Evolutionary conservation across 2,888 invertebrate genomes (phyloP).

Genomic region (Eupithecia dodoneata): DNA sequence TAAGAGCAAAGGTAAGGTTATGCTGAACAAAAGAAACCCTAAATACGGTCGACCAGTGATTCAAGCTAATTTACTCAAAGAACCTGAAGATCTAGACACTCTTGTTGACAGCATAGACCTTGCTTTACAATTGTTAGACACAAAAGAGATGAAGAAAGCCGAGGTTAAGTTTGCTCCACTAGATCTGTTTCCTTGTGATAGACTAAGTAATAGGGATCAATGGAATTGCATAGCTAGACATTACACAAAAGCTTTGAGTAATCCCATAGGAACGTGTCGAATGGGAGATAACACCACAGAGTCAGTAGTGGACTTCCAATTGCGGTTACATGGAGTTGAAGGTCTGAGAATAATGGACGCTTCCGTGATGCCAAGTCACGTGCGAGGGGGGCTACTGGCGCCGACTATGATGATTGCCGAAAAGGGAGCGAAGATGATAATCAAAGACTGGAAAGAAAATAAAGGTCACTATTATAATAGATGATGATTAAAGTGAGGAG

Average conservation of each 20-base stretch:
- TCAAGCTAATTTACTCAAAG: conserved; percentile 77
- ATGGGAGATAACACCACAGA: conserved; percentile 74
- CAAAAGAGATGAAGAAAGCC: conserved; percentile 75
- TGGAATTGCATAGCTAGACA: conserved; percentile 81
- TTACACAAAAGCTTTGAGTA: conserved; percentile 76
- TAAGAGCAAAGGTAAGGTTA: conserved; percentile 76
- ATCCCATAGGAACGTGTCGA: conserved; percentile 77
- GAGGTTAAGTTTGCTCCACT: conserved; percentile 76
- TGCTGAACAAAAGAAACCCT: conserved; percentile 74
- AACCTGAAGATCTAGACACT: conserved; percentile 74
- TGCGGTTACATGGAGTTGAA: conserved; percentile 76
- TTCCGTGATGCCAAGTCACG: conserved; percentile 79
- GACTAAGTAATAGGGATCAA: conserved; percentile 73
- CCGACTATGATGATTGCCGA: conserved; percentile 81
- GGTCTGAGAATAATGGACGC: conserved; percentile 76
- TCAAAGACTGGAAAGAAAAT: conserved; percentile 77
- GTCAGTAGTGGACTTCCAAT: conserved; percentile 74
- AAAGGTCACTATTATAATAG: conserved; percentile 66
- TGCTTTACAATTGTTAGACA: conserved; percentile 74
- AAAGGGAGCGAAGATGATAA: conserved; percentile 73
- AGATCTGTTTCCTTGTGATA: conserved; percentile 77
- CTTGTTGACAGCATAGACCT: conserved; percentile 78
- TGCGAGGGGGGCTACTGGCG: conserved; percentile 70
- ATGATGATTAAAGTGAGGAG: conserved; percentile 47
- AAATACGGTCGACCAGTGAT: conserved; percentile 77